Conservation (phyloP, 2,113 vertebrate species). For the Orthonyx spaldingii region DNA sequence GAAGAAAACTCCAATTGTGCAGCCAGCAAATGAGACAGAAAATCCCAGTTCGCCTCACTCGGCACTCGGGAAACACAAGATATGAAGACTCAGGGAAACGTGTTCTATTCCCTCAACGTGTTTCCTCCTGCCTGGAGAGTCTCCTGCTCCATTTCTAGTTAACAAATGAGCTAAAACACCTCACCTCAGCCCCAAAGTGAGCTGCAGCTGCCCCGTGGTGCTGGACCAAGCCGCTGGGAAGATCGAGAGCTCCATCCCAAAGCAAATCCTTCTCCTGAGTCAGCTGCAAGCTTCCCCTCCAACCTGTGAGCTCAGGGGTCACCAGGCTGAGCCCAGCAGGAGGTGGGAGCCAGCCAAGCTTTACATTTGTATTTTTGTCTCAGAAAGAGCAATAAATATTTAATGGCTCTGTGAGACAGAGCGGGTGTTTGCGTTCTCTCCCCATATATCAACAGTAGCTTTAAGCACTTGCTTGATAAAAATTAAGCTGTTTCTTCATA, state of each 20-base stretch:
- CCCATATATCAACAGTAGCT: neutral
- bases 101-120: neutral
- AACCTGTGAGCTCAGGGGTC: neutral
- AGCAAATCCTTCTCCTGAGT: neutral
- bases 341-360: neutral
- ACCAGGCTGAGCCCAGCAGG: neutral
- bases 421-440: rapidly evolving
- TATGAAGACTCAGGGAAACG: neutral
- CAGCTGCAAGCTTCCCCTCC: neutral
- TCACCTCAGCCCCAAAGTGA: neutral
- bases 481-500: neutral
- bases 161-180: neutral
- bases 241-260: rapidly evolving
- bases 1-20: neutral
- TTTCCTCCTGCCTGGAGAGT: neutral
- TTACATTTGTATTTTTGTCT: neutral
- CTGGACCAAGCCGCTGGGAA: neutral
- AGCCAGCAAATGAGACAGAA: neutral
- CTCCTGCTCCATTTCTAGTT: neutral
- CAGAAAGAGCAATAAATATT: neutral
- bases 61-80: rapidly evolving
- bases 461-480: neutral
- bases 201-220: rapidly evolving
- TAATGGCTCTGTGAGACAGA: neutral
- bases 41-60: neutral